Evolutionary conservation across 2,113 vertebrate species (phyloP), one percentile per base, ranked within the genome.

Genomic region (Myodes glareolus): DNA sequence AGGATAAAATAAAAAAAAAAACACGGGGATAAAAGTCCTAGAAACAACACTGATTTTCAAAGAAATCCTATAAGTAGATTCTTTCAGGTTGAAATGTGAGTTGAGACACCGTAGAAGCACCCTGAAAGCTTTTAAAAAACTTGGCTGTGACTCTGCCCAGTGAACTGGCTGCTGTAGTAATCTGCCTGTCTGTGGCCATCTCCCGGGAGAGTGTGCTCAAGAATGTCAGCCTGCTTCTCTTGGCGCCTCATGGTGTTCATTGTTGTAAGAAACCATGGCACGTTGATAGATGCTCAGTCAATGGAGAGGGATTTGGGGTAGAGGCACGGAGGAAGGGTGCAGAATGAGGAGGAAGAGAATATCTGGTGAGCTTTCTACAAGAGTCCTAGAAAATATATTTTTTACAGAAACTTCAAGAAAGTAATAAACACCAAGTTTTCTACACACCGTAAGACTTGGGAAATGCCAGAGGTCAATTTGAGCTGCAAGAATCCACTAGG

Each of bases 331-430:
- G 42, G 2, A 9, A n/a, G 52, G 19, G 80, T 2, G 1, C n/a
- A 23, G 47, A 27, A 27, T 19, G 27, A 52, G 23, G 33, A 31
- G n/a, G 4, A 58, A 81, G 17, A 5, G 3, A 21, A 75, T 27
- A 6, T 50, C 23, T 42, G 19, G n/a, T 61, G 14, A 75, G 21
- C 23, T 88, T 11, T 90, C 39, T 21, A 13, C 31, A 80, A 80
- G 17, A 75, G 73, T 90, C 2, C 29, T 67, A 45, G 29, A 6
- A 3, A 58, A 58, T 19, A 58, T 92, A 21, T 84, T 92, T 95
- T 88, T 80, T 47, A 94, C 29, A 93, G 61, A 95, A 84, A 84
- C n/a, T 94, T 97, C 39, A 92, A 39, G 75, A 94, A 95, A 96
- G 84, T 82, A 21, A 77, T 50, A 76, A 65, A 94, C 90, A 33